Conservation (phyloP, 2,113 vertebrate genomes). For the Pterocles burchelli region DNA sequence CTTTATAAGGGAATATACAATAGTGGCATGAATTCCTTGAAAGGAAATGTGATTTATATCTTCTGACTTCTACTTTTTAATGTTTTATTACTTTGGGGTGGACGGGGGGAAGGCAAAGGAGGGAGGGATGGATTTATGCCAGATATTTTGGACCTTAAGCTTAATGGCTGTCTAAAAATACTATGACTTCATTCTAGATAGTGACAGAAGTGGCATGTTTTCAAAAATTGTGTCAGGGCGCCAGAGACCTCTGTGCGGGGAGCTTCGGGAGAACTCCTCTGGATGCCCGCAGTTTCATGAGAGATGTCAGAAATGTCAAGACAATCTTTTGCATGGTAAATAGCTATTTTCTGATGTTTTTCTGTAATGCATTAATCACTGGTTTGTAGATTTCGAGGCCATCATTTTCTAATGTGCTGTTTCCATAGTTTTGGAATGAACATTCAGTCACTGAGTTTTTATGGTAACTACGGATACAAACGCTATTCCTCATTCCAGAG, state of each 20-base stretch:
- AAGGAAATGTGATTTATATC: neutral
- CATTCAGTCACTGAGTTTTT: neutral
- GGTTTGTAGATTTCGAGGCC: neutral
- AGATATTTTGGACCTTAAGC: neutral
- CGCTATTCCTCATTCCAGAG: neutral
- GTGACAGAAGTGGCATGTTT: conserved; percentile 23
- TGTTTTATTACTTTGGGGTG: neutral
- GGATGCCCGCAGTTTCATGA: conserved; percentile 84
- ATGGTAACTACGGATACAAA: neutral
- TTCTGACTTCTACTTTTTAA: neutral
- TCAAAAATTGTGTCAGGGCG: conserved; percentile 29
- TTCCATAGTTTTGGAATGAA: neutral
- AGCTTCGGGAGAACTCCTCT: conserved; percentile 81
- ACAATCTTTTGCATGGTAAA: conserved; percentile 82
- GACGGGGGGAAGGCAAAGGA: no score
- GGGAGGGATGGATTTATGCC: neutral
- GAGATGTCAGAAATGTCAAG: conserved; percentile 86
- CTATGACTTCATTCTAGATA: conserved; percentile 49
- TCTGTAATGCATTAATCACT: neutral
- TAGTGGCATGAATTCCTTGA: neutral
- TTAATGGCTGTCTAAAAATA: neutral
- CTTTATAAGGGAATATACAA: neutral
- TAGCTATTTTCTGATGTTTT: neutral
- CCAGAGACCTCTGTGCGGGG: conserved; percentile 74
- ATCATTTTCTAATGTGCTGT: neutral